Evolutionary conservation across 2,797 vertebrate species (phyloP).

Genomic region (Stomatorhinus walkeri): DNA sequence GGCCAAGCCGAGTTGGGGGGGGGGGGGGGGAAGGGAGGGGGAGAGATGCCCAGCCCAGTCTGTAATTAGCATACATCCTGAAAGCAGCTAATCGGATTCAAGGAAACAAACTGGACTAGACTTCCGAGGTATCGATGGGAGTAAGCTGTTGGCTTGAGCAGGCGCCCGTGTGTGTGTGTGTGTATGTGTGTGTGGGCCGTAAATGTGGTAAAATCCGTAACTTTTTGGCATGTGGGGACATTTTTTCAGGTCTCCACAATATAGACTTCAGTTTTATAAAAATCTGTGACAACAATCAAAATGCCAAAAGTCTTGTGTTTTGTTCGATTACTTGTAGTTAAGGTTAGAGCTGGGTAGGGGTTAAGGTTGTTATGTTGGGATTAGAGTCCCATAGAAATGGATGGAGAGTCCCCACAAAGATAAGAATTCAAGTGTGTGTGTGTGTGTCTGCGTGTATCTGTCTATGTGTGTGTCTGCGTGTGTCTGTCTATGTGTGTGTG

Average conservation of each 20-base stretch:
- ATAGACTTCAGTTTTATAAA: background rate
- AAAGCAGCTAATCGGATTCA: constrained; percentile 66
- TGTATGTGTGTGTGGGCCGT: background rate
- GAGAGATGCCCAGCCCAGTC: constrained; percentile 39
- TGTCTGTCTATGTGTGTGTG: background rate
- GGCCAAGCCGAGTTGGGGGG: constrained; percentile 34
- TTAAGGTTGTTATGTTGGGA: background rate
- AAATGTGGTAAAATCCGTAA: background rate
- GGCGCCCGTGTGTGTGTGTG: constrained; percentile 6
- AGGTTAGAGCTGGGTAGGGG: background rate
- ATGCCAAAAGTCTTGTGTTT: background rate
- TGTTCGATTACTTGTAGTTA: background rate
- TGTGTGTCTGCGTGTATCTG: background rate
- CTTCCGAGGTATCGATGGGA: constrained; percentile 45
- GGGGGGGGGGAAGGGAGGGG: constrained; percentile 15
- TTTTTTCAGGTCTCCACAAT: background rate
- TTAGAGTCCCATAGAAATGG: background rate
- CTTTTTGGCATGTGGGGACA: background rate
- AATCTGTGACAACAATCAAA: background rate
- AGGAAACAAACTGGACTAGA: constrained; percentile 62
- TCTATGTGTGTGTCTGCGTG: background rate
- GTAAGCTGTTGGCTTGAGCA: constrained; percentile 33
- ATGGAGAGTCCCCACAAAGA: too few relatives aligned
- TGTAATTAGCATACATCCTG: constrained; percentile 67
- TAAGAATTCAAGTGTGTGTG: background rate